A percentile compares a stretch with the other conserved stretches of the same genome.
Conservation (phyloP, 1,140 invertebrate genomes). For the Chironomus striatipennis region DNA sequence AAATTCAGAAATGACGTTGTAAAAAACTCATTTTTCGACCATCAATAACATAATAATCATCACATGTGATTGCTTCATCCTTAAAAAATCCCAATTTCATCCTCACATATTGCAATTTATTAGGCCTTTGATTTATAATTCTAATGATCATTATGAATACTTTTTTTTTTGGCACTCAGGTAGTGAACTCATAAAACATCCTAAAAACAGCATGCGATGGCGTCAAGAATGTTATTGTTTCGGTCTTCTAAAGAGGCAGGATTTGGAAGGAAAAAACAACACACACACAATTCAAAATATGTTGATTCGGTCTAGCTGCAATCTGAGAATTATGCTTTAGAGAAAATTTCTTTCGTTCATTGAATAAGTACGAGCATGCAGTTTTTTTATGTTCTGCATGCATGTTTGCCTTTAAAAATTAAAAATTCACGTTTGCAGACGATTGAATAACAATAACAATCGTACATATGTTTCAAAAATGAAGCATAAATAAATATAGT, state of each 20-base stretch:
- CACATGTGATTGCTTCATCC: too few species aligned
- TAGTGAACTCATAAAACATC: not conserved
- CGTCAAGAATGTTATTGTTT: constrained; percentile 9
- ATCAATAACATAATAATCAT: not conserved
- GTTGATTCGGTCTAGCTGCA: not conserved
- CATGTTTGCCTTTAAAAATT: not conserved
- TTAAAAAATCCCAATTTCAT: too few species aligned
- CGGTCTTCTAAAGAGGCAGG: not conserved
- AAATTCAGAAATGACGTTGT: too few species aligned
- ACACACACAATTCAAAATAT: too few species aligned
- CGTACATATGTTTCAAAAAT: not conserved
- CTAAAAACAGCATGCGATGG: not conserved
- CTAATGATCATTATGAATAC: not conserved
- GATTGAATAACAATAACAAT: constrained; percentile 9
- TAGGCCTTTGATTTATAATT: too few species aligned
- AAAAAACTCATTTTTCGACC: too few species aligned
- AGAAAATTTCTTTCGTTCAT: not conserved
- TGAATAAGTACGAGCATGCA: not conserved
- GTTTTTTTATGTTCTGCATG: constrained; percentile 8
- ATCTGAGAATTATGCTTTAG: not conserved
- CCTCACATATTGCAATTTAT: too few species aligned
- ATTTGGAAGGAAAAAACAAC: too few species aligned
- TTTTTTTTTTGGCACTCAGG: not conserved
- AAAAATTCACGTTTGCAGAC: not conserved
- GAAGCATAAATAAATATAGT: not conserved